These are phyloP conservation scores for Mustela nigripes DNA, from an alignment of 2,113 vertebrate species.

Conservation along the genomic window DNA sequence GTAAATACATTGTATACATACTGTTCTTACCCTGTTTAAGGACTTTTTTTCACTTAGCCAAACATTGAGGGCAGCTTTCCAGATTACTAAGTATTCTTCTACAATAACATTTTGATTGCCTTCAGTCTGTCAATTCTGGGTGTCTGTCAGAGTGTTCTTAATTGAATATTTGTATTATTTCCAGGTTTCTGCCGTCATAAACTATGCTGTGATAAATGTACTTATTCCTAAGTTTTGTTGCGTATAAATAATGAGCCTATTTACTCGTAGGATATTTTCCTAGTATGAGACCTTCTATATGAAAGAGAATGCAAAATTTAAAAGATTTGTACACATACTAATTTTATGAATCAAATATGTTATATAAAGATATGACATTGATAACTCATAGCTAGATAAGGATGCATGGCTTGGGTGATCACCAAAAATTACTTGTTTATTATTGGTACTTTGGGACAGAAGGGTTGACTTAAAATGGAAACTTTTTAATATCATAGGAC, in stretches of 20 bases:
- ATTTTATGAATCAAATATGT: not conserved
- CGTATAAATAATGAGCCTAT: not conserved
- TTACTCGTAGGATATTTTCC: not conserved
- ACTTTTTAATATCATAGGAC: not conserved
- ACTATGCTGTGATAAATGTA: not conserved
- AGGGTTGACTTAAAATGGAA: not conserved
- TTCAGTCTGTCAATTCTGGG: not conserved
- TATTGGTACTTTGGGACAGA: not conserved
- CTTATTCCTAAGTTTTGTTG: not conserved
- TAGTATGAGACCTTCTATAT: not conserved
- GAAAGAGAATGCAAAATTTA: not conserved
- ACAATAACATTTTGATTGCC: not conserved
- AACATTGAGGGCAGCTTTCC: not conserved
- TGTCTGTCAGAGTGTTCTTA: not conserved
- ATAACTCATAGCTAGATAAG: not conserved
- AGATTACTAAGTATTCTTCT: not conserved
- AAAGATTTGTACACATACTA: not conserved
- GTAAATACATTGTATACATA: not conserved
- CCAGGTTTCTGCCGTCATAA: not conserved
- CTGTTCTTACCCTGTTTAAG: not conserved
- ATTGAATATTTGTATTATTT: constrained; percentile 1
- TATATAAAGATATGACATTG: not conserved
- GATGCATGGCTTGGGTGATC: not conserved
- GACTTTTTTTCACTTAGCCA: not conserved
- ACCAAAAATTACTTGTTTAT: not conserved